Conservation (phyloP, 2,113 vertebrate species). For the Daubentonia madagascariensis region DNA sequence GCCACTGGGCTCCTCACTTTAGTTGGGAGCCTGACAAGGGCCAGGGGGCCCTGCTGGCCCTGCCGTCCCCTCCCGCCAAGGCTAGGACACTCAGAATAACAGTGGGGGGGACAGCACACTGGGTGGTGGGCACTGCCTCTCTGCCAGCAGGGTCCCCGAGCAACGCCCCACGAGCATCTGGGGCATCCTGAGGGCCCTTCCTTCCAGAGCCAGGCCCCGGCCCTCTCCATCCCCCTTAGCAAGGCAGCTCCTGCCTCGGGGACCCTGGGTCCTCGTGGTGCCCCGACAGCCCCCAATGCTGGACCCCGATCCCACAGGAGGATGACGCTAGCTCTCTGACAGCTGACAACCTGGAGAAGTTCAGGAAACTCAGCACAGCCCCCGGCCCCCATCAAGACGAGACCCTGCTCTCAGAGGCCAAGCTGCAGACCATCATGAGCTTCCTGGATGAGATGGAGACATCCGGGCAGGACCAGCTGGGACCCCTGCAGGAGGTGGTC, state of each 20-base stretch:
- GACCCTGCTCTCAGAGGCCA: conserved; percentile 93
- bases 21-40: accelerated
- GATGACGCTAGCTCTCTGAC: conserved; percentile 89
- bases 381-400: conserved; percentile 82
- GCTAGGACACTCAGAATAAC: background rate
- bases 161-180: accelerated
- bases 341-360: conserved; percentile 92
- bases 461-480: conserved; percentile 88
- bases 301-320: conserved; percentile 80
- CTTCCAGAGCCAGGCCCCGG: too few relatives aligned
- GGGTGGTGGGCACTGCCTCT: background rate
- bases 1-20: accelerated
- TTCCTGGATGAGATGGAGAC: conserved; percentile 98
- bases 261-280: accelerated
- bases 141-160: background rate
- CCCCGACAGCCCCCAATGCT: background rate
- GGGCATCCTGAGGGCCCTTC: background rate
- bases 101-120: too few relatives aligned
- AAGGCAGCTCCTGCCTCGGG: accelerated
- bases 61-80: background rate
- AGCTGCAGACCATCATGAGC: conserved; percentile 95
- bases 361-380: conserved; percentile 87
- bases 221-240: background rate
- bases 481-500: conserved; percentile 86
- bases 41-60: background rate